phyloP scores from a whole-genome alignment of 2,888 invertebrate species.

The Lasioglossum villosulum region DNA sequence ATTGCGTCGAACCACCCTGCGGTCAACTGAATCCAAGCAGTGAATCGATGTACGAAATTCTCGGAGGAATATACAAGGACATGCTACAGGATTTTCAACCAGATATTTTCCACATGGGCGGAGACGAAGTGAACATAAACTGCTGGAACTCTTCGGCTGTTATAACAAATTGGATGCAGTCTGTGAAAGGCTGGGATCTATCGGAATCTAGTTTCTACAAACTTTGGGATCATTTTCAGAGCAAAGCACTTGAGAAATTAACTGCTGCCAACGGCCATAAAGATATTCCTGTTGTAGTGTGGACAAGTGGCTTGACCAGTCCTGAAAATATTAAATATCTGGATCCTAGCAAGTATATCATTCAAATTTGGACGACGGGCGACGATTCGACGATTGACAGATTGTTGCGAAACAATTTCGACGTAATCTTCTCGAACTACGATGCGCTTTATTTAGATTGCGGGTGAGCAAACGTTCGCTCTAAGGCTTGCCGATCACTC shows the following conservation, averaged over 20 bases:
- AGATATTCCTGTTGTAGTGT: conserved; percentile 89
- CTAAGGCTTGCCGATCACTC: neutral
- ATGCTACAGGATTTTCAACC: conserved; percentile 90
- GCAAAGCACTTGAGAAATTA: conserved; percentile 87
- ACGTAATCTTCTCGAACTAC: conserved; percentile 93
- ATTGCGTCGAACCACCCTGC: conserved; percentile 94
- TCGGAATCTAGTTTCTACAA: conserved; percentile 83
- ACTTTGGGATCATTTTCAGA: conserved; percentile 87
- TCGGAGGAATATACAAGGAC: conserved; percentile 90
- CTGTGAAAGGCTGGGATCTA: conserved; percentile 87
- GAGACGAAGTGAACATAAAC: conserved; percentile 89
- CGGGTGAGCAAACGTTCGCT: conserved; percentile 84
- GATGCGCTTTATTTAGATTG: conserved; percentile 95
- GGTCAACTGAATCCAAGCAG: conserved; percentile 92
- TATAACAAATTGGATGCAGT: conserved; percentile 89
- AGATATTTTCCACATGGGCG: conserved; percentile 95
- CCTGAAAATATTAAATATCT: conserved; percentile 88
- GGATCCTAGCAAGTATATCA: conserved; percentile 91
- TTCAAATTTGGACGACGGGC: conserved; percentile 93
- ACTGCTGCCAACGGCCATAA: conserved; percentile 86
- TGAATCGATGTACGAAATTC: conserved; percentile 88
- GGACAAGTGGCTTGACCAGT: conserved; percentile 93
- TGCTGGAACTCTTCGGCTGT: conserved; percentile 92
- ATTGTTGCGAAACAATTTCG: conserved; percentile 90
- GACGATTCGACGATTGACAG: conserved; percentile 88